These are phyloP conservation scores for Takifugu flavidus DNA, from an alignment of 2,113 vertebrate species.

Conservation along the genomic window DNA sequence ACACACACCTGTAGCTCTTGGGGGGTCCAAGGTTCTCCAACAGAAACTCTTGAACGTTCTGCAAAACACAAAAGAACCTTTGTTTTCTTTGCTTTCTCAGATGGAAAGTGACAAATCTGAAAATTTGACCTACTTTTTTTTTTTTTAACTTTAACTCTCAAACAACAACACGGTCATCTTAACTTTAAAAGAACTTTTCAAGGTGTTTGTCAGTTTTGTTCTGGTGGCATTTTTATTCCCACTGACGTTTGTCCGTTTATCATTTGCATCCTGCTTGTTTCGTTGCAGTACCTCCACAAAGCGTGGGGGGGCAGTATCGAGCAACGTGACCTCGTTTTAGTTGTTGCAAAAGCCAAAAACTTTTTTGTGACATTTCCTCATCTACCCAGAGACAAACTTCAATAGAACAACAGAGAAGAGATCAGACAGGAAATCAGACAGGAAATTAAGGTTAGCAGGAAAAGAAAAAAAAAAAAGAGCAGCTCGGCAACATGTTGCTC, in stretches of 20 bases:
- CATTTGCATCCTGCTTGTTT: too few species aligned
- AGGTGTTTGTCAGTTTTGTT: background rate
- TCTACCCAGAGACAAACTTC: too few species aligned
- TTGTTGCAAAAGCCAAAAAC: too few species aligned
- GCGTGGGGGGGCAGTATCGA: too few species aligned
- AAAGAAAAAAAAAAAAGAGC: too few species aligned
- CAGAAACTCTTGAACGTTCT: constrained; percentile 85
- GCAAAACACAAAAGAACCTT: constrained; percentile 22
- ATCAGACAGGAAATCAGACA: too few species aligned
- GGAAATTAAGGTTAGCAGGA: too few species aligned
- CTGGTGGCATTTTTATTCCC: background rate
- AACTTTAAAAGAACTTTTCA: background rate
- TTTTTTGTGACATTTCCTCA: too few species aligned
- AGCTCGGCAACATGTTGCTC: background rate
- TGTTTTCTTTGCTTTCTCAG: too few species aligned
- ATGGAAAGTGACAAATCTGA: background rate
- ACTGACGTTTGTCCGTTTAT: background rate
- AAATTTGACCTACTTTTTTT: background rate
- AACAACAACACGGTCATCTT: background rate
- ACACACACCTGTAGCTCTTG: constrained; percentile 72
- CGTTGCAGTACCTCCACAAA: too few species aligned
- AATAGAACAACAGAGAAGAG: too few species aligned
- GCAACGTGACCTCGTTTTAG: too few species aligned
- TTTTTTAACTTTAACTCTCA: background rate
- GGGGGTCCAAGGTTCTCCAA: constrained; percentile 74